Conservation (phyloP, 2,797 vertebrate species). For the Pygocentrus nattereri region DNA sequence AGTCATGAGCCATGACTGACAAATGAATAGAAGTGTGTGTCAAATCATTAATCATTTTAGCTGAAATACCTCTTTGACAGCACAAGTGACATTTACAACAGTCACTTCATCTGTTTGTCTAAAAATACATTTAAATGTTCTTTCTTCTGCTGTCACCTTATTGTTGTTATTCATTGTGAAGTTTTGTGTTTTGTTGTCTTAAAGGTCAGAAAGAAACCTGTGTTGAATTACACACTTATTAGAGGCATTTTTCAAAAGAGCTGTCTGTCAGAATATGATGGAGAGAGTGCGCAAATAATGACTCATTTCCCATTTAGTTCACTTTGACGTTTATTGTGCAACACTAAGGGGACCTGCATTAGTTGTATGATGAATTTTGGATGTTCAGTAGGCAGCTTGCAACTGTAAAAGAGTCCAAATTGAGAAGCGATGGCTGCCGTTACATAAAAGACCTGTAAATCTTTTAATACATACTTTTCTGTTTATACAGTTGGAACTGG, state of each 20-base stretch:
- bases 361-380: not conserved
- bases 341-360: not conserved
- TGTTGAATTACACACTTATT: conserved; percentile 2
- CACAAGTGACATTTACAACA: not conserved
- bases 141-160: not conserved
- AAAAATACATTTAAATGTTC: not conserved
- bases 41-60: conserved; percentile 4
- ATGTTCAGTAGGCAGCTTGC: not conserved
- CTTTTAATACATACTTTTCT: no score
- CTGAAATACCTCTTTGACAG: not conserved
- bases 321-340: not conserved
- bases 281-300: conserved; percentile 15
- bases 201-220: conserved; percentile 1
- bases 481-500: no score
- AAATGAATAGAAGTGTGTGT: not conserved
- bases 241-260: not conserved
- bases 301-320: not conserved
- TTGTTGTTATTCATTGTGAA: not conserved
- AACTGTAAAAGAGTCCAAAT: not conserved
- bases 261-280: not conserved
- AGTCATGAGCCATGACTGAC: not conserved
- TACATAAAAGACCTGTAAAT: not conserved
- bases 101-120: not conserved
- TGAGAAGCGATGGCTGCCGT: not conserved
- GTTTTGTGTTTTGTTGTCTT: not conserved